Evolutionary conservation across 1,140 invertebrate species (phyloP).

Genomic region (Maconellicoccus hirsutus): DNA sequence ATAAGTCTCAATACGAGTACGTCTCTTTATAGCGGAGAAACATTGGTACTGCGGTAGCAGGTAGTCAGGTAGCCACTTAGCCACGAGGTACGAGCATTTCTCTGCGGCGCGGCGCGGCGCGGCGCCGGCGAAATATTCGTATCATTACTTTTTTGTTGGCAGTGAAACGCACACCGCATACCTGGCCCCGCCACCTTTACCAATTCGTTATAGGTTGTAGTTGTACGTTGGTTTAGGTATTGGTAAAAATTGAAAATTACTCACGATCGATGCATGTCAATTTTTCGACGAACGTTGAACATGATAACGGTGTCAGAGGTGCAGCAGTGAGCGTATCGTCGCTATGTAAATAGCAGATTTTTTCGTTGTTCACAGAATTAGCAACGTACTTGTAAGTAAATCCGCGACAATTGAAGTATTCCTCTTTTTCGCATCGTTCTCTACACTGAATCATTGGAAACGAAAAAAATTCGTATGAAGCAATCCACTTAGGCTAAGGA

Average conservation of each 20-base stretch:
- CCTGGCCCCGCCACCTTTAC: no score
- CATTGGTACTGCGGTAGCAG: no score
- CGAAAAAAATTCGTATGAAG: background rate
- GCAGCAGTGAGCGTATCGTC: conserved; percentile 38
- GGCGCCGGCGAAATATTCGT: no score
- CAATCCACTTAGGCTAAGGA: no score
- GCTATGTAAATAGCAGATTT: conserved; percentile 37
- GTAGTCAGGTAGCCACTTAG: no score
- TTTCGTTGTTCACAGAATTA: conserved; percentile 16
- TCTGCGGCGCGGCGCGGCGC: no score
- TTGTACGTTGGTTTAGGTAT: background rate
- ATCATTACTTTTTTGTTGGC: no score
- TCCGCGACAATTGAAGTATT: conserved; percentile 41
- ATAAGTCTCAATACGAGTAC: no score
- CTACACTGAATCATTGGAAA: conserved; percentile 42
- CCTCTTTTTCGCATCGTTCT: conserved; percentile 38
- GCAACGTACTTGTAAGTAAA: conserved; percentile 34
- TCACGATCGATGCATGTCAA: conserved; percentile 43
- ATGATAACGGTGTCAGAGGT: conserved; percentile 33
- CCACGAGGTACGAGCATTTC: no score
- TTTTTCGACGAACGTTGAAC: conserved; percentile 40
- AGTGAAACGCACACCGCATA: no score
- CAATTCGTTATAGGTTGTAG: no score
- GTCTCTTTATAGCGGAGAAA: no score
- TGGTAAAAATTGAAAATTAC: conserved; percentile 25